Conservation (phyloP, 1,140 invertebrate species). For the Achatina immaculata region DNA sequence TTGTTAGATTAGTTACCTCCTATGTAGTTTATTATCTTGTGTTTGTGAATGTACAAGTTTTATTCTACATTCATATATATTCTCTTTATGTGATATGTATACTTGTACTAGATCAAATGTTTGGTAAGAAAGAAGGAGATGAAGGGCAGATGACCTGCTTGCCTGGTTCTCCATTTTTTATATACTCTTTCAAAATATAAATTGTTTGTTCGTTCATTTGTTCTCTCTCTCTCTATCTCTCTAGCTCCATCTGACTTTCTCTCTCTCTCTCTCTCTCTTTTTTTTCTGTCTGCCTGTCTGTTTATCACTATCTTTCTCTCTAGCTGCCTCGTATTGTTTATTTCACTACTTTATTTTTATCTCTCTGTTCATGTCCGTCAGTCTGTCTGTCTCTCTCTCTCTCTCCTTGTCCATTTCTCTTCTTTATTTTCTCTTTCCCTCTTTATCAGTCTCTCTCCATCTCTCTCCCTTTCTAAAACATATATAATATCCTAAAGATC, state of each 20-base stretch:
- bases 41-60: too few species aligned
- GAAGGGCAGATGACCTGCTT: too few species aligned
- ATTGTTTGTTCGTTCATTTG: conserved; percentile 4
- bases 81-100: too few species aligned
- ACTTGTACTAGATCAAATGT: too few species aligned
- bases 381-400: neutral
- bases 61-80: too few species aligned
- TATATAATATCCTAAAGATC: too few species aligned
- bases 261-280: neutral
- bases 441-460: too few species aligned
- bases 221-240: conserved; percentile 17
- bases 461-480: too few species aligned
- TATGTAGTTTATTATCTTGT: too few species aligned
- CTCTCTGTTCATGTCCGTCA: neutral
- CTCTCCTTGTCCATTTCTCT: neutral
- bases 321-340: neutral
- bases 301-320: neutral
- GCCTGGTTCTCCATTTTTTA: neutral
- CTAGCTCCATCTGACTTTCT: neutral
- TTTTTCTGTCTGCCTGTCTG: conserved; percentile 14
- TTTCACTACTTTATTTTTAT: neutral
- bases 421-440: too few species aligned
- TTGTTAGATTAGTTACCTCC: too few species aligned
- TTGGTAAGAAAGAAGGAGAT: too few species aligned
- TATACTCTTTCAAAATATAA: neutral